These are phyloP conservation scores for Geopemphigus sp. DNA, from an alignment of 1,140 invertebrate genomes.

Conservation along the genomic window DNA sequence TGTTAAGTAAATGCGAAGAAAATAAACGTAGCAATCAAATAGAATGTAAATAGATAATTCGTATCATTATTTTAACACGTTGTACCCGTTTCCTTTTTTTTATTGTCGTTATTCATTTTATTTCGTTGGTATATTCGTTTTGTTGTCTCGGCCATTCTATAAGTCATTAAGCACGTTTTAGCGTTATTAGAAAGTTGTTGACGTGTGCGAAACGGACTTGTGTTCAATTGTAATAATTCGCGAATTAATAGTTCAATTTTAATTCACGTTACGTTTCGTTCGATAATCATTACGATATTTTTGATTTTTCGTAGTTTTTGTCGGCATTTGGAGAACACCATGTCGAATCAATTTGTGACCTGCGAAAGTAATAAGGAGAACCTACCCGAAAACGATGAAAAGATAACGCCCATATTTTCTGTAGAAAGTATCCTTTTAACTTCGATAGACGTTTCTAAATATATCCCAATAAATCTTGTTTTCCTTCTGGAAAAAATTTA, in stretches of 20 bases:
- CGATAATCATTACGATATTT: neutral
- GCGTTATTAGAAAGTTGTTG: constrained; percentile 12
- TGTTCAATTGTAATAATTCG: neutral
- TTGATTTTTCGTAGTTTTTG: neutral
- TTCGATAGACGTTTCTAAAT: neutral
- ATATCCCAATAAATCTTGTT: no score
- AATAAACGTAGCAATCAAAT: no score
- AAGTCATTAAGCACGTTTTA: neutral
- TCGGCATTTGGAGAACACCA: neutral
- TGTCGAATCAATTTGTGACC: neutral
- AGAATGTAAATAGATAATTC: neutral
- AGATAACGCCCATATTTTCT: constrained; percentile 35
- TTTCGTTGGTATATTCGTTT: neutral
- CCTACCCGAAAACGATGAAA: constrained; percentile 27
- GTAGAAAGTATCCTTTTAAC: constrained; percentile 38
- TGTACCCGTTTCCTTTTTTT: neutral
- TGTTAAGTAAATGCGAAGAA: no score
- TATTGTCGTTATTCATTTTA: neutral
- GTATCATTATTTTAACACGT: constrained; percentile 1
- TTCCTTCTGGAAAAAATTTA: no score
- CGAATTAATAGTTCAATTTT: neutral
- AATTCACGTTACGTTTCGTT: neutral
- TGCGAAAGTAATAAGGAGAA: constrained; percentile 29
- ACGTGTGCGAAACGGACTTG: neutral
- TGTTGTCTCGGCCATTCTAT: neutral